phyloP scores from a whole-genome alignment of 2,888 invertebrate species.

The Nasonovia ribisnigri region DNA sequence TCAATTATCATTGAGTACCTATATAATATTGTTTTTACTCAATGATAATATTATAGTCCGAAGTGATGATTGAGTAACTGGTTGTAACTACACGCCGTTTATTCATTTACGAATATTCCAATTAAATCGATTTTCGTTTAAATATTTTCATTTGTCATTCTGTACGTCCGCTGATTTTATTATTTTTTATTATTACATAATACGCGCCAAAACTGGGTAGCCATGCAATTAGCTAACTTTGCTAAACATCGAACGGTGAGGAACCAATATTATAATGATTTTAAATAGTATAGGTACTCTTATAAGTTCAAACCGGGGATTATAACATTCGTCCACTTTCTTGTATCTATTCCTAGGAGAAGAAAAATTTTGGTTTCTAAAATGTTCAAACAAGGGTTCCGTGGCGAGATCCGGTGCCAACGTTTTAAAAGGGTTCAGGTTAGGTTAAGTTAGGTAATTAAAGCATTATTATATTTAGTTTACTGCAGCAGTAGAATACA shows the following conservation, averaged over 20 bases:
- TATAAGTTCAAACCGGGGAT: background rate
- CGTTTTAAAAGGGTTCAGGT: too few relatives aligned
- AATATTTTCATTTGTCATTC: background rate
- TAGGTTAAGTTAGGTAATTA: background rate
- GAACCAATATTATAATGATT: background rate
- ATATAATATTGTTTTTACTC: too few relatives aligned
- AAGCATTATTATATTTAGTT: too few relatives aligned
- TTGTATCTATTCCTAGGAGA: background rate
- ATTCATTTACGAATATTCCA: background rate
- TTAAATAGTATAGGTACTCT: background rate
- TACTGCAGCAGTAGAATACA: too few relatives aligned
- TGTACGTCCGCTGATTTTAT: background rate
- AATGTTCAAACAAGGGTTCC: background rate
- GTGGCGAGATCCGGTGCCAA: too few relatives aligned
- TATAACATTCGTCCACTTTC: background rate
- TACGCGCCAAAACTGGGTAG: background rate
- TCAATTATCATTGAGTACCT: background rate
- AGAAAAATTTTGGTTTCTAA: background rate
- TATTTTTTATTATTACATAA: background rate
- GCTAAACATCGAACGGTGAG: background rate
- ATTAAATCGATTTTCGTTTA: background rate
- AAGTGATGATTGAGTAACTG: background rate
- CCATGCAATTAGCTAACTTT: background rate
- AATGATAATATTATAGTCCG: background rate
- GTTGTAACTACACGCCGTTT: background rate